phyloP scores from a whole-genome alignment of 2,888 invertebrate species.

The Drosophila imparisetae region DNA sequence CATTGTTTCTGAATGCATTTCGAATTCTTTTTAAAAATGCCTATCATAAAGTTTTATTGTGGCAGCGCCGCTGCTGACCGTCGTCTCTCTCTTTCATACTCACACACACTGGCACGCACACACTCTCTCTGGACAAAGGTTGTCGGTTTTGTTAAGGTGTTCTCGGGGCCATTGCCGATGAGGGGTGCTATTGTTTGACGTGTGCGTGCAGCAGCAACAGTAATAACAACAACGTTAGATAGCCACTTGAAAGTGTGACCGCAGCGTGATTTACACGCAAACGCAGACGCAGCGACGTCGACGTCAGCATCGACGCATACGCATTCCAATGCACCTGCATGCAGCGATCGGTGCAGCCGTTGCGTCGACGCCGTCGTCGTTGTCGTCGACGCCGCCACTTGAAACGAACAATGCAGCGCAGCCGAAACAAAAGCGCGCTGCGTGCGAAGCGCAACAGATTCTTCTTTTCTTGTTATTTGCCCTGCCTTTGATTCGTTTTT shows the following conservation, averaged over 20 bases:
- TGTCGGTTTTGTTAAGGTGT: conserved; percentile 69
- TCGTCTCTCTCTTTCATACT: conserved; percentile 37
- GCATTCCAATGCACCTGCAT: conserved; percentile 78
- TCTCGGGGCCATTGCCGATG: conserved; percentile 58
- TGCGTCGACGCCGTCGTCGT: conserved; percentile 21
- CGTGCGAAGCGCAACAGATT: conserved; percentile 78
- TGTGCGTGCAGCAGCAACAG: conserved; percentile 52
- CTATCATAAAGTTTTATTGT: conserved; percentile 78
- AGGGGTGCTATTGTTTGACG: conserved; percentile 73
- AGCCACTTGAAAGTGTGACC: conserved; percentile 81
- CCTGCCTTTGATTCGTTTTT: conserved; percentile 78
- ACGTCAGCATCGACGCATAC: conserved; percentile 51
- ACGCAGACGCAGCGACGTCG: conserved; percentile 57
- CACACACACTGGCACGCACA: conserved; percentile 21
- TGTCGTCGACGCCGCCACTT: conserved; percentile 68
- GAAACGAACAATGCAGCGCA: conserved; percentile 64
- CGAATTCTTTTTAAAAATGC: conserved; percentile 73
- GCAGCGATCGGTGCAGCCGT: conserved; percentile 34
- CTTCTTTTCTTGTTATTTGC: conserved; percentile 75
- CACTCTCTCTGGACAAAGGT: conserved; percentile 65
- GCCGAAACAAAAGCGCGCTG: conserved; percentile 70
- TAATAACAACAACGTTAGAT: conserved; percentile 45
- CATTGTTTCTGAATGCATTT: conserved; percentile 60
- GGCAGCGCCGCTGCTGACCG: conserved; percentile 66
- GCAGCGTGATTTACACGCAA: conserved; percentile 76